phyloP scores from a whole-genome alignment of 2,113 vertebrate genomes.

The Triplophysa dalaica region DNA sequence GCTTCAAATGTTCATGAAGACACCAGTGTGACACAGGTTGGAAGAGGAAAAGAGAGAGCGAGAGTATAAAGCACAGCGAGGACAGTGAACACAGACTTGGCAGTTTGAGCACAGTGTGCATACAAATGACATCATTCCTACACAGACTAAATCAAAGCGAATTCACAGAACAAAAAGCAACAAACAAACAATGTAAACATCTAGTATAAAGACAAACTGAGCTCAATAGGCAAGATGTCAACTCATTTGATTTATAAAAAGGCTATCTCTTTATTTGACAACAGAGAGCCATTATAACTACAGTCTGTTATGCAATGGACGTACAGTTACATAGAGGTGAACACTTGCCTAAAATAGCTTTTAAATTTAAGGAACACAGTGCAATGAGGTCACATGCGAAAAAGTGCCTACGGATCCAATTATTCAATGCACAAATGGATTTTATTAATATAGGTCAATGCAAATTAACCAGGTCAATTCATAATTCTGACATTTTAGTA shows the following conservation, averaged over 20 bases:
- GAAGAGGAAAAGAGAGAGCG: slow-evolving; percentile 3
- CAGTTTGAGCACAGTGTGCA: slow-evolving; percentile 31
- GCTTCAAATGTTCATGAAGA: neutral
- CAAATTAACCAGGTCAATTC: neutral
- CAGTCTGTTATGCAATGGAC: neutral
- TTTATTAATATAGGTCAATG: too few relatives aligned
- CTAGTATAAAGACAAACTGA: neutral
- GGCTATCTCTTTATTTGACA: neutral
- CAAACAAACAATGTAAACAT: neutral
- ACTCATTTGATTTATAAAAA: neutral
- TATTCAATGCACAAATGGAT: neutral
- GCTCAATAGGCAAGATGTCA: neutral
- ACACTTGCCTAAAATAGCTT: neutral
- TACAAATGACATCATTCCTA: slow-evolving; percentile 30
- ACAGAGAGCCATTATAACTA: neutral
- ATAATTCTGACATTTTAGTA: neutral
- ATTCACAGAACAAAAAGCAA: neutral
- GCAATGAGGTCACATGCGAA: neutral
- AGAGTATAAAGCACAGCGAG: slow-evolving; percentile 5
- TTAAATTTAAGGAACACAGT: neutral
- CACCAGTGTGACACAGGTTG: neutral
- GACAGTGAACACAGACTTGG: slow-evolving; percentile 24
- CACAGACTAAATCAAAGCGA: neutral
- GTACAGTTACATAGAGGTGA: neutral
- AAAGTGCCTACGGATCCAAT: neutral